A percentile compares a stretch with the other conserved stretches of the same genome.
These are phyloP conservation scores for Callopanchax toddi DNA, from an alignment of 2,113 vertebrate genomes.

Conservation along the genomic window DNA sequence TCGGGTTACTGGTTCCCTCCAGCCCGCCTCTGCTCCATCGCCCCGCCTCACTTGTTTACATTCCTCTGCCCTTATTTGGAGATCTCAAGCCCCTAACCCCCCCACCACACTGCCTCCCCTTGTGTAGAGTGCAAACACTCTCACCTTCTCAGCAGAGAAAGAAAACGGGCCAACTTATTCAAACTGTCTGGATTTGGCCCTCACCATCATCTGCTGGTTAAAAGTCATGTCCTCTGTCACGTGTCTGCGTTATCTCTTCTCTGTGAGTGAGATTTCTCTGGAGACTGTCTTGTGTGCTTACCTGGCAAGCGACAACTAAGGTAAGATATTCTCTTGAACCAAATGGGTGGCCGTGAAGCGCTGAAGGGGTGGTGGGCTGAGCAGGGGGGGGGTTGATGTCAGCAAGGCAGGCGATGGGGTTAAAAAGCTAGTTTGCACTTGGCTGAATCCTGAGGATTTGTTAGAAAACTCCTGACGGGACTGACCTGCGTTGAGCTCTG, in stretches of 20 bases:
- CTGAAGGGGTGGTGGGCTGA: conserved; percentile 11
- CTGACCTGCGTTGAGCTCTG: conserved; percentile 41
- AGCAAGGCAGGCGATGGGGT: conserved; percentile 26
- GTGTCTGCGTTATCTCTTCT: neutral
- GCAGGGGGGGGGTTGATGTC: conserved; percentile 19
- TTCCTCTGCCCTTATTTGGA: conserved; percentile 84
- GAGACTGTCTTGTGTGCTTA: conserved; percentile 31
- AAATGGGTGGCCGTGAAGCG: conserved; percentile 22
- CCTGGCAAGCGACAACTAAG: conserved; percentile 52
- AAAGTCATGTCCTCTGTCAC: conserved; percentile 39
- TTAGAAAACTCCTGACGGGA: conserved; percentile 23
- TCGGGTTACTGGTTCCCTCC: conserved; percentile 80
- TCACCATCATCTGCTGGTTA: conserved; percentile 25
- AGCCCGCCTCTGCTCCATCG: conserved; percentile 51
- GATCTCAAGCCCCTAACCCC: conserved; percentile 61
- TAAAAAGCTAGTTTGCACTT: conserved; percentile 42
- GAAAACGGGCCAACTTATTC: conserved; percentile 58
- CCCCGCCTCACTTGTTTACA: conserved; percentile 86
- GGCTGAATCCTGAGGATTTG: conserved; percentile 39
- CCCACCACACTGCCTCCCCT: conserved; percentile 22
- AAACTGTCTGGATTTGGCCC: conserved; percentile 51
- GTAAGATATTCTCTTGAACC: conserved; percentile 56
- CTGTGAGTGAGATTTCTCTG: neutral
- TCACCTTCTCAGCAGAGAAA: conserved; percentile 67
- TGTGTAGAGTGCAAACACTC: conserved; percentile 69